A percentile compares a stretch with the other conserved stretches of the same genome.
phyloP scores from a whole-genome alignment of 2,888 invertebrate genomes.

The Ametastegia equiseti region DNA sequence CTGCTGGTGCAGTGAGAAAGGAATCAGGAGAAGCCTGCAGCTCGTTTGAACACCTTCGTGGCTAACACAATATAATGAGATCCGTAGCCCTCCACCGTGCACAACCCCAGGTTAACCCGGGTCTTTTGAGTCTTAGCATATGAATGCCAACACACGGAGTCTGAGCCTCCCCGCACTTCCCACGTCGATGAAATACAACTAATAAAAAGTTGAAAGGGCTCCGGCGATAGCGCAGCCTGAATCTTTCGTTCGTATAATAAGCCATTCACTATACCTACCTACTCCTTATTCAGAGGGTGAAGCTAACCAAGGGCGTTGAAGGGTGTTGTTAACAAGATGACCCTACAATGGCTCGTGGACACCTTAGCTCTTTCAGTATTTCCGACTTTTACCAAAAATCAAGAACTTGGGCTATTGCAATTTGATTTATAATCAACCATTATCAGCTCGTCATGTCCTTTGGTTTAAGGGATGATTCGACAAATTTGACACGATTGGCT shows the following conservation, averaged over 20 bases:
- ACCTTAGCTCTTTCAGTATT: background rate
- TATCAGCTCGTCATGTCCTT: background rate
- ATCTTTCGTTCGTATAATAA: slow-evolving; percentile 68
- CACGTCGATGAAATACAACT: slow-evolving; percentile 64
- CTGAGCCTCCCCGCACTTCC: too few relatives aligned
- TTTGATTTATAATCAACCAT: background rate
- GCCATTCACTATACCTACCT: slow-evolving; percentile 56
- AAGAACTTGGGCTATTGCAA: background rate
- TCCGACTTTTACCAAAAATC: background rate
- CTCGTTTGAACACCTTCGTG: slow-evolving; percentile 62
- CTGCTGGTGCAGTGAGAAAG: too few relatives aligned
- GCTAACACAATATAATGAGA: slow-evolving; percentile 63
- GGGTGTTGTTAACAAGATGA: slow-evolving; percentile 61
- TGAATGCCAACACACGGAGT: slow-evolving; percentile 61
- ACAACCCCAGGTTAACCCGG: slow-evolving; percentile 55
- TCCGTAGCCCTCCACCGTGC: slow-evolving; percentile 51
- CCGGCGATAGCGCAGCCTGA: slow-evolving; percentile 53
- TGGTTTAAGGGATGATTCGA: background rate
- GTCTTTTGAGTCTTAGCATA: slow-evolving; percentile 64
- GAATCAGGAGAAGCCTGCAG: too few relatives aligned
- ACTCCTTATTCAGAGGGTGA: slow-evolving; percentile 50
- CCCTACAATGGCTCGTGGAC: background rate
- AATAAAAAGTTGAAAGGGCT: slow-evolving; percentile 65
- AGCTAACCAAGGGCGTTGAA: slow-evolving; percentile 48
- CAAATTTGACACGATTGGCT: background rate